These are phyloP conservation scores for Enchytraeus crypticus DNA, from an alignment of 2,888 invertebrate species.

Conservation along the genomic window DNA sequence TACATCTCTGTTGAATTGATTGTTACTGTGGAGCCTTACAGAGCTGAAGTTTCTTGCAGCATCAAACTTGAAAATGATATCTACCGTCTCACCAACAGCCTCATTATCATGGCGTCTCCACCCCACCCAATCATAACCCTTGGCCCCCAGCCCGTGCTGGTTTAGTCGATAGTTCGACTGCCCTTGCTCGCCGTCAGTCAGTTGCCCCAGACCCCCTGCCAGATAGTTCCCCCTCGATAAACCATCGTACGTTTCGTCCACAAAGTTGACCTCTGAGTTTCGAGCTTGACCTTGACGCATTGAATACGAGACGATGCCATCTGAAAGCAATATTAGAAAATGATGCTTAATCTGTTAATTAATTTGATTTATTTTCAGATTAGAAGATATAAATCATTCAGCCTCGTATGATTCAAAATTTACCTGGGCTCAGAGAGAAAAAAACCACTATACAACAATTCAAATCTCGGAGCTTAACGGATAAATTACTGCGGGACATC, in stretches of 20 bases:
- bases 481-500: too few species aligned
- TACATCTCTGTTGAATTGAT: conserved; percentile 74
- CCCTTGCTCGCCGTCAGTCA: conserved; percentile 70
- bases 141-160: conserved; percentile 56
- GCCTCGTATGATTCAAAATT: too few species aligned
- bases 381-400: too few species aligned
- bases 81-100: conserved; percentile 57
- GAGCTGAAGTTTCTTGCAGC: conserved; percentile 74
- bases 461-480: too few species aligned
- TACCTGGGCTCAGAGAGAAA: too few species aligned
- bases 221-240: conserved; percentile 55
- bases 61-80: conserved; percentile 77
- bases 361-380: too few species aligned
- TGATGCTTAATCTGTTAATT: too few species aligned
- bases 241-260: conserved; percentile 77
- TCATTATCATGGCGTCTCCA: conserved; percentile 62
- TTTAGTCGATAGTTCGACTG: conserved; percentile 64
- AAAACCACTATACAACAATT: too few species aligned
- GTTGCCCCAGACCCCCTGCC: conserved; percentile 70
- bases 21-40: conserved; percentile 72
- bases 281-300: conserved; percentile 82
- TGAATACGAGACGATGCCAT: conserved; percentile 73
- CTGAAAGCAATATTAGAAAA: conserved; percentile 56
- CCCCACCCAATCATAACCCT: conserved; percentile 75
- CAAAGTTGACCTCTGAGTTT: conserved; percentile 69